Conservation (phyloP, 2,888 invertebrate genomes). For the Plebejus melissa region DNA sequence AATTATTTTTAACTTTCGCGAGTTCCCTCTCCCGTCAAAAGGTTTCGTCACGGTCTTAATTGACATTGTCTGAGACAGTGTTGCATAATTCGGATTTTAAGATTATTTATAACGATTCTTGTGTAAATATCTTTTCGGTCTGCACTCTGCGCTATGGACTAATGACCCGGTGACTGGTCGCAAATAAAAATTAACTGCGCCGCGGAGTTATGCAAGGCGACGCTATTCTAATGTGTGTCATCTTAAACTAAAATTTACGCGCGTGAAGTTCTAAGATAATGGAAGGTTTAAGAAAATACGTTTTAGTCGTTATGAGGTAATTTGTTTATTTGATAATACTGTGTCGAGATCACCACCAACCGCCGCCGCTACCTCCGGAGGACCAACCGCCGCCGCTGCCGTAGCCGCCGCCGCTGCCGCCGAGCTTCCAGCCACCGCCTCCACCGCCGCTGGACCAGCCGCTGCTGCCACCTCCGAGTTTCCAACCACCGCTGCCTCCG, state of each 20-base stretch:
- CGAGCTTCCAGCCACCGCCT: slow-evolving; percentile 28
- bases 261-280: not conserved
- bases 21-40: not conserved
- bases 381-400: slow-evolving; percentile 35
- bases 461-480: slow-evolving; percentile 46
- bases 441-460: slow-evolving; percentile 40
- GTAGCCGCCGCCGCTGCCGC: slow-evolving; percentile 31
- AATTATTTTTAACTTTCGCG: not conserved
- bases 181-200: not conserved
- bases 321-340: slow-evolving; percentile 53
- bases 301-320: slow-evolving; percentile 46
- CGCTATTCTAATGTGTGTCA: not conserved
- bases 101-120: not conserved
- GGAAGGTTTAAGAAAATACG: slow-evolving; percentile 36
- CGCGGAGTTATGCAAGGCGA: not conserved
- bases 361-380: slow-evolving; percentile 39
- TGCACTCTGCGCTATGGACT: not conserved
- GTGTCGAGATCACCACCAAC: slow-evolving; percentile 50
- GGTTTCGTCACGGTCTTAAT: not conserved
- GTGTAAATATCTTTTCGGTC: not conserved
- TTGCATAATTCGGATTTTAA: not conserved
- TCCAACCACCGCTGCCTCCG: slow-evolving; percentile 50
- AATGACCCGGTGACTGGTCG: not conserved
- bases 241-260: not conserved
- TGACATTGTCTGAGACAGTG: not conserved